Conservation (phyloP, 2,113 vertebrate genomes). For the Nothoprocta perdicaria region DNA sequence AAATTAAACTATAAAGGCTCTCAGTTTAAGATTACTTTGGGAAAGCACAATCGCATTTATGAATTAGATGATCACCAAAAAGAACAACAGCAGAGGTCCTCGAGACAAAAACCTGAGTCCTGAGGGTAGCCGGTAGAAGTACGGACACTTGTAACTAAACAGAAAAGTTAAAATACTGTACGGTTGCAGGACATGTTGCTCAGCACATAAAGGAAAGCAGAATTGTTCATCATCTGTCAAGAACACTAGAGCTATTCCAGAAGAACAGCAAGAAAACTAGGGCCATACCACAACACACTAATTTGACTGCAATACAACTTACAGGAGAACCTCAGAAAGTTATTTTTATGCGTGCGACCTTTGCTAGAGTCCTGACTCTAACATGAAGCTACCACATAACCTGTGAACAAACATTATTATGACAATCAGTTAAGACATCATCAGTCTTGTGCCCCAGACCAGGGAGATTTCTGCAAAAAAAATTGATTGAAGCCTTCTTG, state of each 20-base stretch:
- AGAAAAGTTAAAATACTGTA: background rate
- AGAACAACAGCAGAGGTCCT: background rate
- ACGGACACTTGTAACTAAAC: background rate
- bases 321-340: background rate
- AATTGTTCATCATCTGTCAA: background rate
- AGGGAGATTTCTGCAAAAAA: background rate
- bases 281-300: background rate
- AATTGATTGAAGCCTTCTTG: background rate
- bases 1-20: background rate
- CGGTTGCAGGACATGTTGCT: accelerated
- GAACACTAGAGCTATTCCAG: background rate
- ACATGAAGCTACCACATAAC: background rate
- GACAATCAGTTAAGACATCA: background rate
- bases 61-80: background rate
- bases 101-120: background rate
- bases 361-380: background rate
- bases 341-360: background rate
- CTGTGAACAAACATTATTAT: background rate
- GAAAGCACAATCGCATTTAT: background rate
- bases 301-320: background rate
- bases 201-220: background rate
- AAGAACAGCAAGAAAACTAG: background rate
- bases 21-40: background rate
- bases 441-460: background rate
- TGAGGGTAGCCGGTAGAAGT: background rate